Base-by-base conservation (phyloP, 2,113 vertebrate genomes). In the Leptodactylus fuscus region DNA sequence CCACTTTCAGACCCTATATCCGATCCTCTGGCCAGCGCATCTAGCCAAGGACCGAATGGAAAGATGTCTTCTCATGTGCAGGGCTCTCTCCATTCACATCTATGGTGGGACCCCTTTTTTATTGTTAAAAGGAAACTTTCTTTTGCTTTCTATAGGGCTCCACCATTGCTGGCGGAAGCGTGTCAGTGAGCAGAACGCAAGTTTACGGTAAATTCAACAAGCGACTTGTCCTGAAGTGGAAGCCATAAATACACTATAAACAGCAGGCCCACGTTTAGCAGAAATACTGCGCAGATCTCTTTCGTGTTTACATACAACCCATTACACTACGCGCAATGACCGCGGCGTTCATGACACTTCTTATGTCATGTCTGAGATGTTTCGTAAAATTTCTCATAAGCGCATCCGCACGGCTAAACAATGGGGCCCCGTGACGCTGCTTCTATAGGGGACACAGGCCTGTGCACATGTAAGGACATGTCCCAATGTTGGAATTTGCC, bases 401-500 rank as follows among this genome's bases (percentile, higher is more conserved):
- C 16, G 41, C 15, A 24, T 16, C 44, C 44, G 18, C 5, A 38
- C 13, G 0, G 74, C 18, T 46, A 80, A 69, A 85, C 83, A 85
- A 85, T 85, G 27, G 41, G 62, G 22, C 32, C 83, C 29, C 41
- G 77, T 79, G 32, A 79, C 29, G 71, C 44, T 11, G 11, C 46
- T 44, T 65, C 55, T 38, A 77, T 51, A 79, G 74, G 83, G 83
- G 55, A 78, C 18, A 22, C 41, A 29, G 22, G n/a, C 60, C 44
- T 16, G 0, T 69, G 75, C 36, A 70, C 83, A 85, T 85, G 83
- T 85, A 79, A 80, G 75, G 83, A 85, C 83, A 55, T 85, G 83
- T 85, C 58, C 75, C 62, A 79, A 49, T 36, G 22, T 48, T 41
- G 83, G 74, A 85, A 78, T 85, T 85, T 67, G 38, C 46, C 62